Percentiles rank a stretch among this genome's conserved stretches.
Conservation (phyloP, 2,113 vertebrate species). For the Dromaius novaehollandiae region DNA sequence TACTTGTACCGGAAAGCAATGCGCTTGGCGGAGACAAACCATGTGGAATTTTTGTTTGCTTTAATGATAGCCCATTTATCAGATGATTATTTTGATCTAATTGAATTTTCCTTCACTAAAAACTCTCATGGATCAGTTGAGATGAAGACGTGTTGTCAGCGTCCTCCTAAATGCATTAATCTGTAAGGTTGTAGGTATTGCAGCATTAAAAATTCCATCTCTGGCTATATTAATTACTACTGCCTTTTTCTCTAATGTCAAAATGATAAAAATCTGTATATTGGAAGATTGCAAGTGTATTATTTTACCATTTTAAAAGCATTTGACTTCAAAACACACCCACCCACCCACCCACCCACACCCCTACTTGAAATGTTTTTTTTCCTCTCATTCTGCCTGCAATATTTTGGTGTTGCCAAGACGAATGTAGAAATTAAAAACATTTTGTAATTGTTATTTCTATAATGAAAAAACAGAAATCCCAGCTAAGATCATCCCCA, state of each 20-base stretch:
- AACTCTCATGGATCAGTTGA: not conserved
- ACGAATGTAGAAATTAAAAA: not conserved
- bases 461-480: not conserved
- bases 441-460: not conserved
- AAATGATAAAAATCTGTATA: not conserved
- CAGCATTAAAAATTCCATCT: not conserved
- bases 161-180: not conserved
- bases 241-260: not conserved
- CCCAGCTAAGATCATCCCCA: not conserved
- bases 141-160: not conserved
- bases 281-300: not conserved
- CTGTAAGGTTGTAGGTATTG: not conserved
- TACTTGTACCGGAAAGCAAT: not conserved
- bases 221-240: not conserved
- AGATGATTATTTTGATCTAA: not conserved
- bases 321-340: not conserved
- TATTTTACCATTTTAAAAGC: not conserved
- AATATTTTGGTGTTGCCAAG: not conserved
- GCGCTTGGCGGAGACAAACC: not conserved
- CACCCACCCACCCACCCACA: no score
- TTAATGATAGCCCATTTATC: not conserved
- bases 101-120: not conserved
- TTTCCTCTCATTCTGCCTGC: not conserved
- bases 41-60: not conserved
- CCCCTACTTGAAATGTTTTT: not conserved